Base-by-base conservation (phyloP, 2,113 vertebrate species). In the Cebidichthys violaceus region DNA sequence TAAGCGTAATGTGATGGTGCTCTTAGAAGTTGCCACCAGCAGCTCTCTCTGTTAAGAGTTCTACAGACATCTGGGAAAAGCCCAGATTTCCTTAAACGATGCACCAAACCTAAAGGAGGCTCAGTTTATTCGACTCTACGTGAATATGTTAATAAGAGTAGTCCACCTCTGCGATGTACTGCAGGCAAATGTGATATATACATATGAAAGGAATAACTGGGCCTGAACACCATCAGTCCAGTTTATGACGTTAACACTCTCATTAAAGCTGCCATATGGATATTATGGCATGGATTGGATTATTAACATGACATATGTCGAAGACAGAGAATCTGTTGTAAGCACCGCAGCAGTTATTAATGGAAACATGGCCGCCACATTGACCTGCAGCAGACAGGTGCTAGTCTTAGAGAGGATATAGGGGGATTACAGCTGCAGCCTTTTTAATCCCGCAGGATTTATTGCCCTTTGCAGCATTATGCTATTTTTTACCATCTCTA, bases 361-460 rank as follows among this genome's bases (percentile, higher is more conserved):
- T 33, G 35, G 52, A 59, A 74, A 60, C 27, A 64, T 27, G 59
- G 31, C 73, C 1, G 9, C 10, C 43, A 27, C 60, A 37, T 7
- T 75, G 52, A 77, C 52, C 75, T 60, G 75, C 39, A 45, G 20
- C 65, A 60, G 54, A 22, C 29, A 77, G 75, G 75, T 78, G 75
- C 43, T 41, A 22, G 37, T 60, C 29, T 73, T 59, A 67, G 6
- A 15, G 29, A 73, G 70, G 69, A 81, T 73, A 20, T 50, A 29
- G 50, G 3, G 39, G 61, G 70, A 81, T 81, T 79, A 39, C 17
- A 62, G 67, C 67, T 70, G 54, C 55, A 61, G 55, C 31, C 41
- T 20, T 60, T 69, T 70, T 37, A 78, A 70, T 70, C 54, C 54
- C 69, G 10, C 29, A 60, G 15, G 31, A 78, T 50, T 61, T 47